Percentiles rank a stretch among this genome's conserved stretches.
Conservation (phyloP, 2,113 vertebrate species). For the Propithecus coquereli region DNA sequence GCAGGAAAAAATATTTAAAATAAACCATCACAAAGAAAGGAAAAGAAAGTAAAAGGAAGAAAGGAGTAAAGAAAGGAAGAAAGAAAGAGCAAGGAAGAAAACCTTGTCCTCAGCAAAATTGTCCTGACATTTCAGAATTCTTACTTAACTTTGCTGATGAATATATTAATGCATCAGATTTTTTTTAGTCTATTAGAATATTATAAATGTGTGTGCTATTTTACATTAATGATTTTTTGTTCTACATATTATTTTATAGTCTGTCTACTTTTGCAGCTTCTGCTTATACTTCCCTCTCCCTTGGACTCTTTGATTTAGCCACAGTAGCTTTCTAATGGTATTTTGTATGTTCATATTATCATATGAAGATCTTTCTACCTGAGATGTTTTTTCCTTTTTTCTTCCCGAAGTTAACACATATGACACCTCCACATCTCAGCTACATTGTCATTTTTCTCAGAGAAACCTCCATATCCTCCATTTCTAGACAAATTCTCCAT, state of each 20-base stretch:
- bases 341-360: background rate
- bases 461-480: background rate
- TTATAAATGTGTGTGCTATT: background rate
- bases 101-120: background rate
- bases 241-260: background rate
- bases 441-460: background rate
- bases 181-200: slow-evolving; percentile 11
- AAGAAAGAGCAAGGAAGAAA: background rate
- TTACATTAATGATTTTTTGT: background rate
- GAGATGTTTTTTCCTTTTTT: background rate
- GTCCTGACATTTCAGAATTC: slow-evolving; percentile 59
- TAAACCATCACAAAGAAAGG: background rate
- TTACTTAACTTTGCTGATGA: slow-evolving; percentile 52
- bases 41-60: background rate
- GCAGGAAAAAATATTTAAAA: slow-evolving; percentile 49
- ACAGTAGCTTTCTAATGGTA: background rate
- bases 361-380: background rate
- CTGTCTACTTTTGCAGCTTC: background rate
- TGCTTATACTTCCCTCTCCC: background rate
- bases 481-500: background rate
- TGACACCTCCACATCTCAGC: background rate
- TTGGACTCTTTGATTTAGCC: background rate
- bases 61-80: background rate
- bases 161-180: slow-evolving; percentile 44
- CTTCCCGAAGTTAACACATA: background rate